A percentile compares a stretch with the other conserved stretches of the same genome.
Conservation (phyloP, 2,113 vertebrate genomes). For the Ciconia maguari region DNA sequence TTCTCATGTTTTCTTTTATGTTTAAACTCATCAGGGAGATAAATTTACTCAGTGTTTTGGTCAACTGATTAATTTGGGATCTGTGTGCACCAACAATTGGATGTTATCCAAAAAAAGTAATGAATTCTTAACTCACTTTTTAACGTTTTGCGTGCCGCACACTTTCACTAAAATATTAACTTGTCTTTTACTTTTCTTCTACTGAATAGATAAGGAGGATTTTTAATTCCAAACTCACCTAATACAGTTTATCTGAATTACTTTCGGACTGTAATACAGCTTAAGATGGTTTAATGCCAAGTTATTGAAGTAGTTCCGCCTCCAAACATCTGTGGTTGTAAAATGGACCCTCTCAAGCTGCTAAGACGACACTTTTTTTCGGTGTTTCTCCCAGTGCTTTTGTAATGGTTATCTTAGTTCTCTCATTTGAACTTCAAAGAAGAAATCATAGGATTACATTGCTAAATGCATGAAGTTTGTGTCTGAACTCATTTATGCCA, state of each 20-base stretch:
- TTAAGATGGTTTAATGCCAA: slow-evolving; percentile 29
- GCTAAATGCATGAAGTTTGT: not conserved
- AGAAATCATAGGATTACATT: not conserved
- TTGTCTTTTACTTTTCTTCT: not conserved
- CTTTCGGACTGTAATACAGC: not conserved
- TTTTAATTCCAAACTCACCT: slow-evolving; percentile 8
- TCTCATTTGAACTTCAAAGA: not conserved
- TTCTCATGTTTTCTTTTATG: not conserved
- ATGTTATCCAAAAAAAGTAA: not conserved
- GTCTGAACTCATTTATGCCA: not conserved
- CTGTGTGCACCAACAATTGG: not conserved
- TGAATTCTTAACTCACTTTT: not conserved
- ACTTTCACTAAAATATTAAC: not conserved
- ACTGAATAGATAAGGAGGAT: not conserved
- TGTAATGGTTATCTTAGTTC: not conserved
- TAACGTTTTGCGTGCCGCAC: not conserved
- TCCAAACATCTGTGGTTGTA: slow-evolving; percentile 10
- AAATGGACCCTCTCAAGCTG: not conserved
- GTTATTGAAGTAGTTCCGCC: not conserved
- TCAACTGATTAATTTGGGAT: not conserved
- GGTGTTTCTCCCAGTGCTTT: not conserved
- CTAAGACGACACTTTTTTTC: not conserved
- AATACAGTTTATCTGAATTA: slow-evolving; percentile 24
- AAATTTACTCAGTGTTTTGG: not conserved
- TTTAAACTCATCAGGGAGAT: slow-evolving; percentile 15